Conservation (phyloP, 2,797 vertebrate species). For the Sternotherus odoratus region DNA sequence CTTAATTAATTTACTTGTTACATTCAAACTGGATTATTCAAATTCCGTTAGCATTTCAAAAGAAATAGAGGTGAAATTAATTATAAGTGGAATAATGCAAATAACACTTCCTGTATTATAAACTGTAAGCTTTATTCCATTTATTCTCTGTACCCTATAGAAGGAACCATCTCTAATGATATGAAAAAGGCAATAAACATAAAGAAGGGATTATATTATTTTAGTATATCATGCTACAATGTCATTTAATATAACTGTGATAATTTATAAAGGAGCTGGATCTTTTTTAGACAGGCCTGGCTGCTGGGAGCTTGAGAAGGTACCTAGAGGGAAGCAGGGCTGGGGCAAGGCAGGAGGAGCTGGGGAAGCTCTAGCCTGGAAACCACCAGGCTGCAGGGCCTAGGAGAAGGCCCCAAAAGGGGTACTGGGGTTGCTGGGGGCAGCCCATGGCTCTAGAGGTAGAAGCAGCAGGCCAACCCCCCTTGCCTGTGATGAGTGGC, state of each 20-base stretch:
- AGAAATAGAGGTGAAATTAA: constrained; percentile 15
- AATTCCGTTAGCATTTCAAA: constrained; percentile 27
- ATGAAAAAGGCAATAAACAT: background rate
- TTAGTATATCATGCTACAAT: background rate
- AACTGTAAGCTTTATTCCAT: background rate
- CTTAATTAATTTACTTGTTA: constrained; percentile 21
- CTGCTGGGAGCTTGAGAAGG: no score
- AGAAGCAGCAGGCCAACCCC: no score
- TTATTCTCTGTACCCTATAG: background rate
- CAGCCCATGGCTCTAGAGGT: no score
- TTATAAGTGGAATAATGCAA: constrained; percentile 16
- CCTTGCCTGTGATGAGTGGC: no score
- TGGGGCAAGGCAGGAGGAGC: no score
- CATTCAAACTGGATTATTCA: background rate
- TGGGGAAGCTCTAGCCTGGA: no score
- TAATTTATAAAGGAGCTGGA: background rate
- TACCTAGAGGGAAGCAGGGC: no score
- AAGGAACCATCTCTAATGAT: background rate
- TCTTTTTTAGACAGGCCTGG: no score
- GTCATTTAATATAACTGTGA: background rate
- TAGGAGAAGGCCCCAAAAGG: no score
- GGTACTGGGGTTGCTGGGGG: no score
- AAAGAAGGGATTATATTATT: background rate
- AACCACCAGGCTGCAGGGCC: no score
- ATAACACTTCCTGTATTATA: constrained; percentile 10